Conservation (phyloP, 2,888 invertebrate species). For the Reticulitermes lucifugus region DNA sequence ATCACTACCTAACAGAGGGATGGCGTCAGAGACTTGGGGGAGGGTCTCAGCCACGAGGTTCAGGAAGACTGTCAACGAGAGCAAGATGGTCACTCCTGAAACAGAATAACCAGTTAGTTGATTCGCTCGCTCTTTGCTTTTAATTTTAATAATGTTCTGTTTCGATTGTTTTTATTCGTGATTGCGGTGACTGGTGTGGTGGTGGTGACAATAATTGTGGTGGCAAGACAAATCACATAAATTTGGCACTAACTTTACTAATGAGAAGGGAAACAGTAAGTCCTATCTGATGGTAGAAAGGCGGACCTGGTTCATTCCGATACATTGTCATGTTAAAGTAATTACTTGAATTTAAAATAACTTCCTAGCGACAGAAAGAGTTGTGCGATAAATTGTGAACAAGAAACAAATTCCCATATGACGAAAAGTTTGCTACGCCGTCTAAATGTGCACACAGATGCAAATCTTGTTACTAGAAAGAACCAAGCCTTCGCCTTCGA, state of each 20-base stretch:
- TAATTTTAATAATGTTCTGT: background rate
- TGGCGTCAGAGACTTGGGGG: constrained; percentile 77
- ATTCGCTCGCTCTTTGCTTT: constrained; percentile 6
- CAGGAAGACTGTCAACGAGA: constrained; percentile 97
- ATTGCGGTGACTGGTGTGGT: background rate
- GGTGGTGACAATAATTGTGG: constrained; percentile 13
- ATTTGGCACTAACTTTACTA: constrained; percentile 26
- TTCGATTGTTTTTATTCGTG: background rate
- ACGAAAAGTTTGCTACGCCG: too few species aligned
- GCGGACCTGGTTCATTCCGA: constrained; percentile 1
- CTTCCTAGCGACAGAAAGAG: too few species aligned
- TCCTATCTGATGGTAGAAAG: constrained; percentile 38
- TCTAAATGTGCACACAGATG: too few species aligned
- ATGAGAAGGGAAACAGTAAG: constrained; percentile 15
- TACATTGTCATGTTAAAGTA: too few species aligned
- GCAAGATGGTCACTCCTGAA: constrained; percentile 95
- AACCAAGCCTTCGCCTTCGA: constrained; percentile 12
- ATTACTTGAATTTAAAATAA: too few species aligned
- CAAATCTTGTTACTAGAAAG: background rate
- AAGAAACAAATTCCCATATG: too few species aligned
- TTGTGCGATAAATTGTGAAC: too few species aligned
- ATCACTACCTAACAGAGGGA: constrained; percentile 70
- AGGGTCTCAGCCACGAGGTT: constrained; percentile 98
- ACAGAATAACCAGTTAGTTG: constrained; percentile 59
- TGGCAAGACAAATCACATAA: constrained; percentile 26